Base-by-base conservation (phyloP, 2,888 invertebrate genomes). In the Hylaea fasciaria region DNA sequence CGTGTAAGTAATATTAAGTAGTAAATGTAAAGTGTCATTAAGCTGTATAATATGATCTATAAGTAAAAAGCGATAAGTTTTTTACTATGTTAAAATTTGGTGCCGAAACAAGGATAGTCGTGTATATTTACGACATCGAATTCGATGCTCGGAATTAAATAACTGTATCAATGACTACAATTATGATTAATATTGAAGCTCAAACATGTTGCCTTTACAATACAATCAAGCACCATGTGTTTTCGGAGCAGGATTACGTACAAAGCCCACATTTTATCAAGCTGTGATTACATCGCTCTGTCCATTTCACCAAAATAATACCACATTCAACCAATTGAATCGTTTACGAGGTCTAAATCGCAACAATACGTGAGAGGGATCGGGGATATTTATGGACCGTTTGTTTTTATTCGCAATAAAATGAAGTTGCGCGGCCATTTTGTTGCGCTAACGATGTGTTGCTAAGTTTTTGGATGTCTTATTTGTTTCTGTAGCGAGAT, bases 401-500 rank as follows among this genome's bases (percentile, higher is more conserved):
- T 68, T 68, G 64, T 62, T 66, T 66, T 66, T 64, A 68, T 62
- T 49, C 59, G 43, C 59, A 61, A 66, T 68, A 68, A 68, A 68
- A 60, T 56, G 54, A 58, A 62, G 58, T 62, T 62, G 57, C 51
- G 58, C 40, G 37, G 41, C 62, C 54, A 62, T 63, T 65, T 52
- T 58, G 49, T 54, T 65, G 50, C 45, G 28, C 28, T 12, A 29
- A 44, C 41, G 16, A 35, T 35, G 16, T 43, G 43, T 44, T 35
- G 44, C 17, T 17, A 16, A 32, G 44, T 10, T 48, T 52, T 50
- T 50, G 35, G 43, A 29, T 41, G 29, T 22, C 29, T 29, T 43
- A 10, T 43, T 45, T 37, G 48, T 35, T 11, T 4, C 11, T 7
- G 5, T 7, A 9, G 7, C 10, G 22, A 12, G 22, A 44, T 22